These are phyloP conservation scores for Melipona beecheii DNA, from an alignment of 2,888 invertebrate genomes.

Conservation along the genomic window DNA sequence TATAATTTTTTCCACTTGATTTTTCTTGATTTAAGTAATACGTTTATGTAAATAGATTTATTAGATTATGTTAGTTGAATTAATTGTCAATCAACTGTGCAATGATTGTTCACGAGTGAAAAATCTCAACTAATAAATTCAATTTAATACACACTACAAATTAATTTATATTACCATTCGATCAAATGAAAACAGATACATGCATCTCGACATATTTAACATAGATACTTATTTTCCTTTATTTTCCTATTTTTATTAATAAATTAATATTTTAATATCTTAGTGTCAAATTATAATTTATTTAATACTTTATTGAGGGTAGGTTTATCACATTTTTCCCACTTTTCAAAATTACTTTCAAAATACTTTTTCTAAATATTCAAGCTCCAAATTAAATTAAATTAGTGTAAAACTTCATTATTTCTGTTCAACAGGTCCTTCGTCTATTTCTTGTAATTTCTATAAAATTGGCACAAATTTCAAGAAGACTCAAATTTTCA, in stretches of 20 bases:
- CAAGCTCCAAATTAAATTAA: background rate
- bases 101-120: background rate
- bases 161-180: background rate
- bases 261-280: too few species aligned
- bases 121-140: background rate
- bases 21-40: background rate
- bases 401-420: background rate
- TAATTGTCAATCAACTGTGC: background rate
- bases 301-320: background rate
- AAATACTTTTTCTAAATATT: too few species aligned
- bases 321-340: background rate
- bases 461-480: background rate
- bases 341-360: background rate
- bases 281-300: background rate
- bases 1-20: background rate
- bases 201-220: background rate
- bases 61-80: background rate
- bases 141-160: background rate
- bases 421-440: background rate
- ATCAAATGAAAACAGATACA: conserved; percentile 1
- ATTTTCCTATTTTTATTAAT: background rate
- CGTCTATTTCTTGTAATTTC: background rate
- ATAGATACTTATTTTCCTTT: background rate
- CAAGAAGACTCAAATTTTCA: background rate
- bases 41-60: background rate